Base-by-base conservation (phyloP, 2,888 invertebrate species). In the Aphidoletes aphidimyza region DNA sequence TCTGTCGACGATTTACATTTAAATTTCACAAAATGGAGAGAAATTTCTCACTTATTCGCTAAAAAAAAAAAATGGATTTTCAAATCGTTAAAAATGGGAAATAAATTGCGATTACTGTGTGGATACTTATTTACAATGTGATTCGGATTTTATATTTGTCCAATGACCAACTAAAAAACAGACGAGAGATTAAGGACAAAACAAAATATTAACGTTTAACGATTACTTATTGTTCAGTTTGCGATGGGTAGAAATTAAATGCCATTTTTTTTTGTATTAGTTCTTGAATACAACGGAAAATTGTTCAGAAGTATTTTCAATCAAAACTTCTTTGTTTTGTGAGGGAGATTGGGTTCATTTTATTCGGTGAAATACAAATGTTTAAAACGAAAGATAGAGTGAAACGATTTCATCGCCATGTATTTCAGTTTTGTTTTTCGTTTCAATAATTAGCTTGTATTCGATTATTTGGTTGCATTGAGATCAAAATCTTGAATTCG, bases 391-490 rank as follows among this genome's bases (percentile, higher is more conserved):
- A 69, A 69, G 69, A 69, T 11, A 69, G 8, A 22, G 54, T 69
- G 69, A 69, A 69, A 69, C 69, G 34, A 30, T 69, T 9, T 22
- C 3, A n/a, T n/a, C 54, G 54, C n/a, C 30, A 30, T 69, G 69
- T 22, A 6, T 22, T 30, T 69, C n/a, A n/a, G n/a, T n/a, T 69
- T 14, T 11, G 11, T 69, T 69, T 11, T 14, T 11, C 30, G 2
- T 54, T 22, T 54, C 54, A 54, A 5, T 54, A 26, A 5, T 11
- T 37, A n/a, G 30, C 5, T 39, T 81, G 81, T 81, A 39, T 81
- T 81, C 39, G 69, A 81, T 83, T 83, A 83, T 83, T 83, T 83
- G 83, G 83, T 83, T 83, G 83, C 1, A 45, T 83, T 83, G 83
- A 83, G 83, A 83, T 83, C 83, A 83, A 83, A 83, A 83, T 83